Evolutionary conservation across 2,888 invertebrate species (phyloP).

Genomic region (Macrosiphum euphorbiae): DNA sequence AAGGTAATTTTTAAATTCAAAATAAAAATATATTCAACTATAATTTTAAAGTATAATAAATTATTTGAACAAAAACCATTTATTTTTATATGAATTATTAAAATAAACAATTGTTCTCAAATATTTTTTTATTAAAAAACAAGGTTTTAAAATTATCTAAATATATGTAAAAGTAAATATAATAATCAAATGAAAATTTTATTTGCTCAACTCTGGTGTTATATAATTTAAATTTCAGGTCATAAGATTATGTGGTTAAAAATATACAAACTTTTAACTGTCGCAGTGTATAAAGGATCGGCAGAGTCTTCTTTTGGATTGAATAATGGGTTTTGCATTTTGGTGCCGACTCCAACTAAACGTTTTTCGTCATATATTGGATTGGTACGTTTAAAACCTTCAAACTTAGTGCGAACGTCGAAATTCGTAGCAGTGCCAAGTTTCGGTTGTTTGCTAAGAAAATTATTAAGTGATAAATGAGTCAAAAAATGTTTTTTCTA

Average conservation of each 20-base stretch:
- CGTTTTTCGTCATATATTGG: slow-evolving; percentile 61
- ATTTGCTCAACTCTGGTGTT: background rate
- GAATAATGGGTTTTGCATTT: slow-evolving; percentile 72
- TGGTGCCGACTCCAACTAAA: slow-evolving; percentile 69
- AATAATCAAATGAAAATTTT: background rate
- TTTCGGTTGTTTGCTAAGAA: slow-evolving; percentile 68
- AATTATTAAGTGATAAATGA: background rate
- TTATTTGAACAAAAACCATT: background rate
- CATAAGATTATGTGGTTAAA: background rate
- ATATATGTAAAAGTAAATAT: background rate
- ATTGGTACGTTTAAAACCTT: slow-evolving; percentile 61
- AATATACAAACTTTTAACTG: slow-evolving; percentile 74
- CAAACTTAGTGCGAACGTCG: slow-evolving; percentile 62
- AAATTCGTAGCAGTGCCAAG: slow-evolving; percentile 57
- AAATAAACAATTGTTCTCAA: background rate
- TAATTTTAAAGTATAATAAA: no score
- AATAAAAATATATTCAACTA: no score
- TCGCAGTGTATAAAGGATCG: slow-evolving; percentile 72
- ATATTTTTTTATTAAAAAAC: background rate
- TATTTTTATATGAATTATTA: background rate
- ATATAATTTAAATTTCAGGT: background rate
- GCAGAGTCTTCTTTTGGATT: slow-evolving; percentile 67
- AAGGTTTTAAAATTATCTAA: background rate
- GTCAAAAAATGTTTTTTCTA: background rate
- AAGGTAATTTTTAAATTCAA: no score